Conservation (phyloP, 2,113 vertebrate species). For the Rostratula benghalensis region DNA sequence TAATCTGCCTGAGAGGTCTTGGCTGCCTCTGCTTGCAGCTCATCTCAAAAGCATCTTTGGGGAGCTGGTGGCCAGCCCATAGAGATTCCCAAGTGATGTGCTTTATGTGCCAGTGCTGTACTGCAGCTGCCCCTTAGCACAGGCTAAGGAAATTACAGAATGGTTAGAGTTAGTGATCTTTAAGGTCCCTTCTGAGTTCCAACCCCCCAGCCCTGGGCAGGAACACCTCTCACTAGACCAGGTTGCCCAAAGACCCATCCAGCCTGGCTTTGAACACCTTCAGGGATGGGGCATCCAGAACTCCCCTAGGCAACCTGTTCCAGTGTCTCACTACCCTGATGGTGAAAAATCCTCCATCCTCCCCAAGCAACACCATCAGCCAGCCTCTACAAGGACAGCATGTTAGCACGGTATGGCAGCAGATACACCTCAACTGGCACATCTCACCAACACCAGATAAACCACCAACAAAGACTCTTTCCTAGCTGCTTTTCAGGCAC, state of each 20-base stretch:
- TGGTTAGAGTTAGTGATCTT: not conserved
- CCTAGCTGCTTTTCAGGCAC: no score
- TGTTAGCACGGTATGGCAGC: rapidly evolving
- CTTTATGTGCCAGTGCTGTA: rapidly evolving
- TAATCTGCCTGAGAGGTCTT: rapidly evolving
- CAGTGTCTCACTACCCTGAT: not conserved
- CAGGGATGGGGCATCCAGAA: not conserved
- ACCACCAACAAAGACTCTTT: not conserved
- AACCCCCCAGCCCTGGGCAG: not conserved
- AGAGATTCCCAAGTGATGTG: rapidly evolving
- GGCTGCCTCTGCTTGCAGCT: not conserved
- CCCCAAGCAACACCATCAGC: rapidly evolving
- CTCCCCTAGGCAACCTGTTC: not conserved
- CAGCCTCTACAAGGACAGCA: not conserved
- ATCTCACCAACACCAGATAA: rapidly evolving
- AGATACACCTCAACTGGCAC: rapidly evolving
- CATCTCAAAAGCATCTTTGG: not conserved
- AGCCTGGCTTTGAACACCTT: not conserved
- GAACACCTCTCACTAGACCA: not conserved
- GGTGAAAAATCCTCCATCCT: not conserved
- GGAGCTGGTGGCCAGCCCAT: not conserved
- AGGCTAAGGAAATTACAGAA: not conserved
- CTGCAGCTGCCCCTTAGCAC: not conserved
- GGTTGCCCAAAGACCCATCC: not conserved
- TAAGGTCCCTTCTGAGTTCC: no score